phyloP scores from a whole-genome alignment of 2,888 invertebrate species.

The Tenthredo scrophulariae region DNA sequence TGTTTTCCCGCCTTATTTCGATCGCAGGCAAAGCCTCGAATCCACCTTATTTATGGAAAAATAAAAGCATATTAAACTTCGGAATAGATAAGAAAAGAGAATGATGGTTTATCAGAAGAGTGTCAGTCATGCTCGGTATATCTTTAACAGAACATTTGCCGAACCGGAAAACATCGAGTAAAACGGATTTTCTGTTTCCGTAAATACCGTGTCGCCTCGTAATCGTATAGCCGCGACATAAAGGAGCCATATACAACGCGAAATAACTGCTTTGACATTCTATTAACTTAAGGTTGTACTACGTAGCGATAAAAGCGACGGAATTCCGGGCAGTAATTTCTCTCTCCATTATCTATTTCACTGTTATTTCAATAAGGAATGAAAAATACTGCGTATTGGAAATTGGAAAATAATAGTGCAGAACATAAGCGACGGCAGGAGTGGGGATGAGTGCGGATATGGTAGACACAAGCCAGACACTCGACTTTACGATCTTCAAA shows the following conservation, averaged over 20 bases:
- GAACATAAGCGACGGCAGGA: neutral
- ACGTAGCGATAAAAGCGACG: constrained; percentile 21
- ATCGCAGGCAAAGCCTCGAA: neutral
- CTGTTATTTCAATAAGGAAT: neutral
- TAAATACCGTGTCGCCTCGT: neutral
- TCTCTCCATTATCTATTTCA: neutral
- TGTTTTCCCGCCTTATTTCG: neutral
- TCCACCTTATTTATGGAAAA: neutral
- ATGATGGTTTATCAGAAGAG: neutral
- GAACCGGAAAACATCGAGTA: neutral
- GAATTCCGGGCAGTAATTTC: neutral
- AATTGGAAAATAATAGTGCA: neutral
- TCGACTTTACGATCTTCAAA: neutral
- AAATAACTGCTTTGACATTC: constrained; percentile 38
- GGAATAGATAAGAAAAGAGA: neutral
- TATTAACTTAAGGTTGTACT: constrained; percentile 24
- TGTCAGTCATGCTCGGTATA: neutral
- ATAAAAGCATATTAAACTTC: neutral
- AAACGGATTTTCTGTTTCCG: constrained; percentile 9
- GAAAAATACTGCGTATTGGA: neutral
- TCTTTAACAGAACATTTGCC: neutral
- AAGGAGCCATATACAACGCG: neutral
- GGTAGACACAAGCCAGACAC: constrained; percentile 39
- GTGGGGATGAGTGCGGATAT: neutral
- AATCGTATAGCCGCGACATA: constrained; percentile 7